Percentiles rank a stretch among this genome's conserved stretches.
Conservation (phyloP, 2,113 vertebrate genomes). For the Motacilla alba region DNA sequence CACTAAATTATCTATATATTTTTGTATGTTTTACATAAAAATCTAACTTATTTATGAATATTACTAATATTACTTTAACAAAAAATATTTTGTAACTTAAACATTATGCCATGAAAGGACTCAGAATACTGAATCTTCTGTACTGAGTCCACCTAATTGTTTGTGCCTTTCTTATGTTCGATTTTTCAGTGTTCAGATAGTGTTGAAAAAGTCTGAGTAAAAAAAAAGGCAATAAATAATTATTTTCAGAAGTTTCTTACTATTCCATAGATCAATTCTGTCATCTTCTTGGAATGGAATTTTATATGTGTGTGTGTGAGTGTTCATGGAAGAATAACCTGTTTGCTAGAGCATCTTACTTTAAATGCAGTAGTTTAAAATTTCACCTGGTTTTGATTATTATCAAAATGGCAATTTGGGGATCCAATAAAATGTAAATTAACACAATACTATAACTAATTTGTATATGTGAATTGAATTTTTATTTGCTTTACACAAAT, state of each 20-base stretch:
- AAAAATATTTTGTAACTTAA: not conserved
- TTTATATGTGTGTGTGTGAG: fast-evolving
- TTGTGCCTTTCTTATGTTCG: not conserved
- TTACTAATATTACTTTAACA: not conserved
- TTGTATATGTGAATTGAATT: not conserved
- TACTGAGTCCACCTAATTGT: not conserved
- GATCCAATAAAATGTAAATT: not conserved
- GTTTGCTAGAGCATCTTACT: not conserved
- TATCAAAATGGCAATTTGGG: not conserved
- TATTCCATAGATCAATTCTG: not conserved
- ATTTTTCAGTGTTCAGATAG: not conserved
- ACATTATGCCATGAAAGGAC: not conserved
- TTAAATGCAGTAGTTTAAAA: not conserved
- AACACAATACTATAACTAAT: not conserved
- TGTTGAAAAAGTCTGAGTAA: not conserved
- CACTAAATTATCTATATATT: not conserved
- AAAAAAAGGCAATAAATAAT: not conserved
- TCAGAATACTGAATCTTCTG: not conserved
- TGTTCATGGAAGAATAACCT: not conserved
- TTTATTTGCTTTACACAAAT: not conserved
- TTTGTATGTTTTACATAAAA: not conserved
- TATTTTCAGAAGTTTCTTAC: not conserved
- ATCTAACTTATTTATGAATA: not conserved
- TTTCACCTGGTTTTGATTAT: not conserved
- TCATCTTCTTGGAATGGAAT: not conserved